A percentile compares a stretch with the other conserved stretches of the same genome.
Evolutionary conservation across 2,888 invertebrate species (phyloP).

Genomic region (Scaptomyza flava): DNA sequence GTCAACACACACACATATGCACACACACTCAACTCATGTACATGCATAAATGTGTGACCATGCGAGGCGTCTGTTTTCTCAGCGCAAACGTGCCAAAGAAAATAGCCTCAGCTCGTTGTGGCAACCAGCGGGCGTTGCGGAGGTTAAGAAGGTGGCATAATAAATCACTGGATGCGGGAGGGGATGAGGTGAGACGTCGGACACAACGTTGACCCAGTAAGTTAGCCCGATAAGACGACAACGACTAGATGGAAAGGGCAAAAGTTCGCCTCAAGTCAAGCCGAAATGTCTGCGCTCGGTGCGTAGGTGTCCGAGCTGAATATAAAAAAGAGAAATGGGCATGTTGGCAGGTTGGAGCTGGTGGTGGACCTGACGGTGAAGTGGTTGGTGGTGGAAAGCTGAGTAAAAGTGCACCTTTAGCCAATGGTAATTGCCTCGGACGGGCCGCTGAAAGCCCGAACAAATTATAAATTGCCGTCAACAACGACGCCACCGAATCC

Average conservation of each 20-base stretch:
- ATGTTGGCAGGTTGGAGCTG: neutral
- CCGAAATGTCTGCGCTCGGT: conserved; percentile 37
- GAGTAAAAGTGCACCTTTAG: conserved; percentile 54
- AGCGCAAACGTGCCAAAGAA: conserved; percentile 60
- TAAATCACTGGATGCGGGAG: conserved; percentile 45
- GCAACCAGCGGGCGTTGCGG: conserved; percentile 1
- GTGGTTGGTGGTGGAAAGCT: neutral
- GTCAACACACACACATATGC: conserved; percentile 22
- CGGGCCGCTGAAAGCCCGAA: conserved; percentile 72
- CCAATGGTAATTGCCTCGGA: conserved; percentile 67
- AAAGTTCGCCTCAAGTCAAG: conserved; percentile 60
- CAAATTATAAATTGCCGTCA: conserved; percentile 69
- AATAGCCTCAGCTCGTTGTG: conserved; percentile 39
- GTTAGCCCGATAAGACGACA: conserved; percentile 54
- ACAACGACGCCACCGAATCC: conserved; percentile 13
- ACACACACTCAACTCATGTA: conserved; percentile 5
- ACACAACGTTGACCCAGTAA: conserved; percentile 67
- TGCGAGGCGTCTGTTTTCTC: conserved; percentile 52
- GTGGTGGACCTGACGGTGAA: neutral
- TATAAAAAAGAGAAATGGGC: neutral
- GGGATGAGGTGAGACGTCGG: neutral
- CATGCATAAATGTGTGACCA: conserved; percentile 26
- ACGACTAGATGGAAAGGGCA: neutral
- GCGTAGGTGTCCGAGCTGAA: conserved; percentile 38
- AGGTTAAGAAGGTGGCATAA: conserved; percentile 27